Evolutionary conservation across 2,888 invertebrate species (phyloP).

Genomic region (Athripsodes cinereus): DNA sequence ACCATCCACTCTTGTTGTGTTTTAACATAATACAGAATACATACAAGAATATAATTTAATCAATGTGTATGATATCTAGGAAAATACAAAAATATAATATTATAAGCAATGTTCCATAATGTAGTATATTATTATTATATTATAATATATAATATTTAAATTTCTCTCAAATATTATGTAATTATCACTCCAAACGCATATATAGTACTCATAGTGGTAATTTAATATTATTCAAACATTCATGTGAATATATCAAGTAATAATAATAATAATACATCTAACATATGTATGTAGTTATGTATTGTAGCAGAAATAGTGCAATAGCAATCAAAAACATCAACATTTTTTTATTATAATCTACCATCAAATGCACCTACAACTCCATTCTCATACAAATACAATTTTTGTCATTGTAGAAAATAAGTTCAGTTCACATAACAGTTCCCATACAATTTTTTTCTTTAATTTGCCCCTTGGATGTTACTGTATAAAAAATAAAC

Average conservation of each 20-base stretch:
- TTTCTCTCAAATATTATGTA: neutral
- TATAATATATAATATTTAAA: neutral
- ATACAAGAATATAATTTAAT: neutral
- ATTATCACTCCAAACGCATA: neutral
- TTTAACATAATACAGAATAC: neutral
- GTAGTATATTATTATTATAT: constrained; percentile 5
- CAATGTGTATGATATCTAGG: constrained; percentile 24
- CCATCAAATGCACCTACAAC: no score
- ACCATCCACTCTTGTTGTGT: no score
- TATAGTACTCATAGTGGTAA: no score
- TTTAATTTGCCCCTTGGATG: no score
- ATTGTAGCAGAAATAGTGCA: constrained; percentile 1
- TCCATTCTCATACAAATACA: no score
- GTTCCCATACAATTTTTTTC: no score
- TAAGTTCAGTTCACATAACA: no score
- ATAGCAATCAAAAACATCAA: neutral
- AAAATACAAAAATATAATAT: constrained; percentile 28
- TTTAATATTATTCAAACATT: neutral
- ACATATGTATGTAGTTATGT: neutral
- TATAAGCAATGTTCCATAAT: constrained; percentile 23
- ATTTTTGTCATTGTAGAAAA: no score
- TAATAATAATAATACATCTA: neutral
- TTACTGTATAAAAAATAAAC: no score
- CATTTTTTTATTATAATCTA: no score
- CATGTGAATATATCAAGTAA: neutral